These are phyloP conservation scores for Megastigmus dorsalis DNA, from an alignment of 2,888 invertebrate species.

Conservation along the genomic window DNA sequence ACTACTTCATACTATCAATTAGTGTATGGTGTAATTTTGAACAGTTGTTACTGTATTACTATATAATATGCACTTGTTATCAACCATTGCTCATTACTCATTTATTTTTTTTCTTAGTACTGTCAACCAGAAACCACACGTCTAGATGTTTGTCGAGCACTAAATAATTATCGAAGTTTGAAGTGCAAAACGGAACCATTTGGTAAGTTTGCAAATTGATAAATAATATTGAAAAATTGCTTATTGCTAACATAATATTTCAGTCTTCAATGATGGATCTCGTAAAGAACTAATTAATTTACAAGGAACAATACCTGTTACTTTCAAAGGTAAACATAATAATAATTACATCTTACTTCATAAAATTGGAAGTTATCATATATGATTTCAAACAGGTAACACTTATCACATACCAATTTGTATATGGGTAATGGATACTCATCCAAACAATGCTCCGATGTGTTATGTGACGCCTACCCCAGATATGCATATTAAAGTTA, in stretches of 20 bases:
- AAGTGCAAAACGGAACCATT: conserved; percentile 81
- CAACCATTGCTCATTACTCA: conserved; percentile 5
- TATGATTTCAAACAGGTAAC: conserved; percentile 76
- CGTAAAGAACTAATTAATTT: conserved; percentile 88
- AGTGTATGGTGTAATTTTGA: not conserved
- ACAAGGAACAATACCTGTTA: conserved; percentile 89
- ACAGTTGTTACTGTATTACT: not conserved
- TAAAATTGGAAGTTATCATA: not conserved
- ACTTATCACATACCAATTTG: conserved; percentile 97
- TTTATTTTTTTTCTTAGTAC: conserved; percentile 77
- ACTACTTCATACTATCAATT: not conserved
- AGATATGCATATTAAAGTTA: conserved; percentile 96
- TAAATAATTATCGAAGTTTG: conserved; percentile 81
- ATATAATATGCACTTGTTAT: not conserved
- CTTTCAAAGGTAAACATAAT: conserved; percentile 44
- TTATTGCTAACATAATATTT: conserved; percentile 53
- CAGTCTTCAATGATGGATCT: conserved; percentile 92
- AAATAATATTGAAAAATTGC: conserved; percentile 35
- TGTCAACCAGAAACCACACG: conserved; percentile 81
- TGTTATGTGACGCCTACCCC: conserved; percentile 95
- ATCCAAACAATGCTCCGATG: conserved; percentile 97
- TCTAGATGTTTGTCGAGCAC: conserved; percentile 81
- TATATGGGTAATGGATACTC: conserved; percentile 97
- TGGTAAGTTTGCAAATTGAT: conserved; percentile 76
- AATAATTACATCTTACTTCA: not conserved